phyloP scores from a whole-genome alignment of 2,797 vertebrate genomes.

The Gallirallus australis region DNA sequence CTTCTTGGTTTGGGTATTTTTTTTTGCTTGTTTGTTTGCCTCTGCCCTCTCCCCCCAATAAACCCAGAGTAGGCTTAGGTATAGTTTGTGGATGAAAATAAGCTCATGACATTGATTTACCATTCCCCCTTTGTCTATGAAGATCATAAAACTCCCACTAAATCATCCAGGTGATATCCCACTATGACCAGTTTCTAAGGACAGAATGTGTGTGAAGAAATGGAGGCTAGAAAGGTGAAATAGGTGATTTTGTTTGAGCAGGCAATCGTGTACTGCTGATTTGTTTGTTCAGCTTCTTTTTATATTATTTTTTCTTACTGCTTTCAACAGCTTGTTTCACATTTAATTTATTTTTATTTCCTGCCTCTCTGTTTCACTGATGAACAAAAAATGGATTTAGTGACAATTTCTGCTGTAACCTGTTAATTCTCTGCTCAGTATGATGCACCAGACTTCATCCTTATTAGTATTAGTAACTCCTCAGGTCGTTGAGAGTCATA shows the following conservation, averaged over 20 bases:
- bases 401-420: not conserved
- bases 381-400: not conserved
- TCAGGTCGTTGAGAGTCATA: not conserved
- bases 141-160: not conserved
- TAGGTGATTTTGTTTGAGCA: not conserved
- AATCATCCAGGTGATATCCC: not conserved
- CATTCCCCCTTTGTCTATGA: not conserved
- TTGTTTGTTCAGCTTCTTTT: not conserved
- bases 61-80: not conserved
- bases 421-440: not conserved
- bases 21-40: not conserved
- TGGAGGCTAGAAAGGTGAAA: not conserved
- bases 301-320: not conserved
- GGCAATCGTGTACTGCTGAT: not conserved
- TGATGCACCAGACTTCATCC: not conserved
- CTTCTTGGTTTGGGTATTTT: not conserved
- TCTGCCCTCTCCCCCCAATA: accelerated
- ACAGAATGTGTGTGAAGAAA: not conserved
- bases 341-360: not conserved
- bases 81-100: not conserved
- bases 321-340: not conserved
- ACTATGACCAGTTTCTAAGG: not conserved
- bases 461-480: not conserved
- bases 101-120: not conserved
- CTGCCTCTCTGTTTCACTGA: not conserved